Evolutionary conservation across 2,113 vertebrate species (phyloP).

Genomic region (Callipepla californica): DNA sequence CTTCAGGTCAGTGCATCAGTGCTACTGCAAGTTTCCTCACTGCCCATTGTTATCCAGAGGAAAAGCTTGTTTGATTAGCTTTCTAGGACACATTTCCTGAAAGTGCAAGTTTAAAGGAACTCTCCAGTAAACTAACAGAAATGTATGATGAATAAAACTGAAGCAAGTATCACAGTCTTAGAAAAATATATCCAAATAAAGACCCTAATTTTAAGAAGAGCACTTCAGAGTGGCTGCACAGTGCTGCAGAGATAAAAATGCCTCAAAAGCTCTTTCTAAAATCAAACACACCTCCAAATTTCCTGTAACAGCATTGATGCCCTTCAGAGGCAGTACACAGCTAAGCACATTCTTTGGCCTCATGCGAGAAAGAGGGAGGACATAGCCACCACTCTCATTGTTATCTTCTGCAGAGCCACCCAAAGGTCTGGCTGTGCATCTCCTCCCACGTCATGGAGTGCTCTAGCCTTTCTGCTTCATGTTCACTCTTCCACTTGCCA

Average conservation of each 20-base stretch:
- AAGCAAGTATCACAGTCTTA: background rate
- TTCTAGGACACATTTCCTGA: background rate
- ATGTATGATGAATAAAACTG: background rate
- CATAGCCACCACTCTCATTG: fast-evolving
- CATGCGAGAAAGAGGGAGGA: background rate
- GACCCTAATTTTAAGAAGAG: background rate
- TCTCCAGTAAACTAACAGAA: background rate
- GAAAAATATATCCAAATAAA: background rate
- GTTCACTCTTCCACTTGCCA: background rate
- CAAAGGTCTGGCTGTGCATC: background rate
- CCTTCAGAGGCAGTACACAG: background rate
- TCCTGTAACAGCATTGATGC: background rate
- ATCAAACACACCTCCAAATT: background rate
- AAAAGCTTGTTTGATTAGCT: background rate
- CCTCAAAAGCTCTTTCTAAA: background rate
- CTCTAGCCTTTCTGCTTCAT: background rate
- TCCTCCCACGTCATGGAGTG: background rate
- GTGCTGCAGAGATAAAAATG: background rate
- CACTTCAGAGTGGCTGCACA: background rate
- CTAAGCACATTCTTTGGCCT: background rate
- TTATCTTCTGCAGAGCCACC: background rate
- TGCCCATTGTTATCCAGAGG: background rate
- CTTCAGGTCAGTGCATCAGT: background rate
- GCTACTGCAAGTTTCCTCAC: background rate
- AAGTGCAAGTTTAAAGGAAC: background rate